Percentiles rank a stretch among this genome's conserved stretches.
phyloP scores from a whole-genome alignment of 2,888 invertebrate species.

The Leistus spinibarbis region DNA sequence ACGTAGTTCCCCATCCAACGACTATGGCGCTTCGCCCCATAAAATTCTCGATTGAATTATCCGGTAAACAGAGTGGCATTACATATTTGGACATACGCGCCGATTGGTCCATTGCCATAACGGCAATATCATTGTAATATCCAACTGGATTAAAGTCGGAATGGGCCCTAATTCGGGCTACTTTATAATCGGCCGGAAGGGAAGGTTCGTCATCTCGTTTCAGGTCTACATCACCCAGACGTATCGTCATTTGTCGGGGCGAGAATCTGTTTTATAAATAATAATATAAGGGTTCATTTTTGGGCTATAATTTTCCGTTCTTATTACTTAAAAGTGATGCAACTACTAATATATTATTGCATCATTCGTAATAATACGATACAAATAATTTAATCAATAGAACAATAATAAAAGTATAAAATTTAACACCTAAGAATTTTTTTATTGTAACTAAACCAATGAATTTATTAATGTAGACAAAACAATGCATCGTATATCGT shows the following conservation, averaged over 20 bases:
- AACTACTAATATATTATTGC: too few relatives aligned
- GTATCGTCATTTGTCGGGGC: slow-evolving; percentile 85
- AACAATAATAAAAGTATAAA: too few relatives aligned
- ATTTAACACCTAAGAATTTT: too few relatives aligned
- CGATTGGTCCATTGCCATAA: slow-evolving; percentile 75
- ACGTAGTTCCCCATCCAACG: slow-evolving; percentile 92
- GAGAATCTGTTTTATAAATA: too few relatives aligned
- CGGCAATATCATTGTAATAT: slow-evolving; percentile 94
- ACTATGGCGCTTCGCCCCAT: slow-evolving; percentile 82
- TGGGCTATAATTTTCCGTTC: too few relatives aligned
- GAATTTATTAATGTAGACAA: too few relatives aligned
- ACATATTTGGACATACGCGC: slow-evolving; percentile 84
- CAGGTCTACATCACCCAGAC: slow-evolving; percentile 87
- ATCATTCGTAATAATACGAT: too few relatives aligned
- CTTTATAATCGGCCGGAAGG: slow-evolving; percentile 78
- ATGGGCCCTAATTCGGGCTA: slow-evolving; percentile 80
- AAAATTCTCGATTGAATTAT: slow-evolving; percentile 66
- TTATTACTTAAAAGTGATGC: neutral
- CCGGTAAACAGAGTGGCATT: slow-evolving; percentile 85
- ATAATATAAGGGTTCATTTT: too few relatives aligned
- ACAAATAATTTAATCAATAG: too few relatives aligned
- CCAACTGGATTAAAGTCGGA: slow-evolving; percentile 86
- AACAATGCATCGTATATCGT: too few relatives aligned
- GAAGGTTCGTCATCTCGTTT: slow-evolving; percentile 85
- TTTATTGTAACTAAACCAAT: too few relatives aligned